Evolutionary conservation across 1,140 invertebrate genomes (phyloP), one percentile per base, ranked within the genome.

Genomic region (Ips typographus): DNA sequence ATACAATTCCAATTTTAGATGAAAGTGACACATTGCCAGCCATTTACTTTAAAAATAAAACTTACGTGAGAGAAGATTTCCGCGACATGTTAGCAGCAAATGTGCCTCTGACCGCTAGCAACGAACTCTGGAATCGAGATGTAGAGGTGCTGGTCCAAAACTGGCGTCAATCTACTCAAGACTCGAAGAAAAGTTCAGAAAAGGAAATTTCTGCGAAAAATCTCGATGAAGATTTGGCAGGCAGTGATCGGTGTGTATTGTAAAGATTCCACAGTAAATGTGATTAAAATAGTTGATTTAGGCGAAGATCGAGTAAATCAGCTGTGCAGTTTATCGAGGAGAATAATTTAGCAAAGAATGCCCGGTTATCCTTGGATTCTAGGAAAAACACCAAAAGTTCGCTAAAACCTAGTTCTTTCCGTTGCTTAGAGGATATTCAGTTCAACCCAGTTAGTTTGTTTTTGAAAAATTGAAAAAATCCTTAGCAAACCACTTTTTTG

Each of bases 1-100:
- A 44, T 1, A 43, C n/a, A 44, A 3, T 36, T 61, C 4, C 36
- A 53, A 43, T 57, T 62, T 49, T 55, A 63, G 64, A 53, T 4
- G 63, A 63, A 39, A 64, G 69, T 2, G 59, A 76, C 37, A 63
- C 71, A 40, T 62, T 79, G 36, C 73, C 75, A 2, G 68, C 70
- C 7, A 72, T 80, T 38, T 71, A 72, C 42, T 80, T 75, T 44
- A 76, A 77, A 53, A 53, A 78, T 51, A 71, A 76, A 39, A 39
- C 75, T 6, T 80, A 78, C 49, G 71, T 78, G 0, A 59, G 77
- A 51, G 77, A 78, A 68, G 76, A 79, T 67, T 78, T 80, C 41
- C 44, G 74, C 41, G 72, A 78, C 65, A 72, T 73, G 68, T 42
- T 76, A 1, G 60, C 66, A 39, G 57, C 60, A 36, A 75, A 72